phyloP scores from a whole-genome alignment of 2,113 vertebrate genomes.

The Heliornis fulica region DNA sequence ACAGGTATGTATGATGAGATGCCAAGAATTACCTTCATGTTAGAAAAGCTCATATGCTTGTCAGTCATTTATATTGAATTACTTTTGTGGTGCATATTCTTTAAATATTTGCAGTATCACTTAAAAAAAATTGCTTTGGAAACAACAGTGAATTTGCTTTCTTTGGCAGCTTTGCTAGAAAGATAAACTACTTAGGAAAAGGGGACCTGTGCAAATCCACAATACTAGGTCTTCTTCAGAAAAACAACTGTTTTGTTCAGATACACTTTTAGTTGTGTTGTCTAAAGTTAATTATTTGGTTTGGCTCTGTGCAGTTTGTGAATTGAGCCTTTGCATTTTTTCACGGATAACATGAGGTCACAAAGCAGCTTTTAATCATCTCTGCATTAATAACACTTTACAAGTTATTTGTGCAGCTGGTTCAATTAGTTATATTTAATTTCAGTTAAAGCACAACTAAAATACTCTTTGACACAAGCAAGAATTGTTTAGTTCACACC shows the following conservation, averaged over 20 bases:
- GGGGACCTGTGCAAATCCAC: conserved; percentile 33
- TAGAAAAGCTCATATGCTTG: background rate
- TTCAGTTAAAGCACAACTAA: conserved; percentile 1
- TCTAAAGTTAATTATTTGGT: conserved; percentile 48
- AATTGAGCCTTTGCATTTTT: conserved; percentile 3
- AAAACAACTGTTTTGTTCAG: conserved; percentile 13
- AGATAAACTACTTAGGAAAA: conserved; percentile 54
- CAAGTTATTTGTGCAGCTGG: conserved; percentile 66
- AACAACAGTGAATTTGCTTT: conserved; percentile 54
- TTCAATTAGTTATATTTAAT: conserved; percentile 37
- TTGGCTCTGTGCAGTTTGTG: conserved; percentile 17
- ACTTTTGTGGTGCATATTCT: background rate
- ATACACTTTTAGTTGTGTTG: conserved; percentile 27
- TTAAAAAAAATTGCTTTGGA: background rate
- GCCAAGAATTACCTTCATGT: background rate
- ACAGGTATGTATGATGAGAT: background rate
- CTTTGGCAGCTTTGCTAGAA: conserved; percentile 58
- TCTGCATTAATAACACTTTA: conserved; percentile 36
- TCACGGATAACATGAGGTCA: conserved; percentile 16
- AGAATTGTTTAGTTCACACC: background rate
- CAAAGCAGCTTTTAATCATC: conserved; percentile 50
- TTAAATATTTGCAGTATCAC: background rate
- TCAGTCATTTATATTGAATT: background rate
- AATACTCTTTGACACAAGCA: background rate
- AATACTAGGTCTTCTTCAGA: conserved; percentile 23